These are phyloP conservation scores for Catostylus mosaicus DNA, from an alignment of 30 jellyfish, hydroid and myxozoan species.

Conservation along the genomic window DNA sequence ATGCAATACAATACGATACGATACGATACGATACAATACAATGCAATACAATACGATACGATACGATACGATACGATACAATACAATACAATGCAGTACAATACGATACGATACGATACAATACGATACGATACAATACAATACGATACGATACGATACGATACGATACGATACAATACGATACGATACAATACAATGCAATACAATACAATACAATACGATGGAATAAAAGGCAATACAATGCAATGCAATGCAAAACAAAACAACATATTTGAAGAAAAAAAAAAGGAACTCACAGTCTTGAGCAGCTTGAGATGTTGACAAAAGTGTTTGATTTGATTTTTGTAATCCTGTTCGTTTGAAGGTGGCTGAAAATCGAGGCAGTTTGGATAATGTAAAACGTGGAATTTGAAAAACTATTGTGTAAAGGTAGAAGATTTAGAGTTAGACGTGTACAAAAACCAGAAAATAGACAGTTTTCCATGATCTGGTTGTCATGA, in stretches of 20 bases:
- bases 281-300: constrained; percentile 29
- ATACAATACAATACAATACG: background rate
- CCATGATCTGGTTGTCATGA: too few relatives aligned
- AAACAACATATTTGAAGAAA: background rate
- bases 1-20: background rate
- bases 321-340: constrained; percentile 81
- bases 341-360: constrained; percentile 69
- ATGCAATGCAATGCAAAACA: background rate
- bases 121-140: constrained; percentile 1
- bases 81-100: background rate
- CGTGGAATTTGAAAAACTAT: too few relatives aligned
- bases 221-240: background rate
- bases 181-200: background rate
- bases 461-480: too few relatives aligned
- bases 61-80: background rate
- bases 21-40: background rate
- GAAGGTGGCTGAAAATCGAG: constrained; percentile 28
- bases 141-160: background rate
- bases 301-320: constrained; percentile 43
- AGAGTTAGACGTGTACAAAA: too few relatives aligned
- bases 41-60: background rate
- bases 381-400: too few relatives aligned
- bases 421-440: too few relatives aligned
- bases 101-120: background rate
- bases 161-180: background rate